Base-by-base conservation (phyloP, 2,797 vertebrate species). In the Eidolon dupreanum region DNA sequence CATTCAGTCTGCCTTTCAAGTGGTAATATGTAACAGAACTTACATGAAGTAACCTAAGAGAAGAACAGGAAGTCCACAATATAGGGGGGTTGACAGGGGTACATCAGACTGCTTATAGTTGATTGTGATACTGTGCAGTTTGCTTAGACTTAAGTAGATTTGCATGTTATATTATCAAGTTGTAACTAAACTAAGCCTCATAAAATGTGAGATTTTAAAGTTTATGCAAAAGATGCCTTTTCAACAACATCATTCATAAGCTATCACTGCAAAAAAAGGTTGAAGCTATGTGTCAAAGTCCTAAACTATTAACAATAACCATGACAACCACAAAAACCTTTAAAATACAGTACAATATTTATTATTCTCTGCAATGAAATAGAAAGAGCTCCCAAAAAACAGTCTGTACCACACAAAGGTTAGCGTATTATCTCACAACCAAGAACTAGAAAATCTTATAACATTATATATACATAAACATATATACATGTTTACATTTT, bases 291-390 rank as follows among this genome's bases (percentile, higher is more conserved):
- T 38, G 13, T 83, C 49, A 33, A 74, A 94, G 33, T 95, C 33
- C 68, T 89, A 78, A 16, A 49, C 20, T 41, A 77, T 78, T 84
- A 87, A 83, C 11, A 74, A 16, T 6, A 93, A 75, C n/a, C 4
- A 55, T 71, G 33, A 89, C 3, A 61, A 81, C 16, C n/a, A 86
- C 36, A 71, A 59, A 46, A 95, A 26, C 20, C 66, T 85, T 82
- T 95, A 85, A 93, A 82, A 84, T 74, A 53, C 4, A 83, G 31
- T 55, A 78, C 92, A 95, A 94, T 71, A 71, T 78, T 93, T 84
- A 75, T n/a, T 78, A 88, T 57, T 93, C 5, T 91, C 66, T 31
- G 46, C 16, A 74, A 94, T 86, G 46, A 92, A 20, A 59, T 33
- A 83, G 19, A 88, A 33, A 93, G 22, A 36, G 9, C 51, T 26